These are phyloP conservation scores for Dryocosmus kuriphilus DNA, from an alignment of 2,888 invertebrate genomes.

Conservation along the genomic window DNA sequence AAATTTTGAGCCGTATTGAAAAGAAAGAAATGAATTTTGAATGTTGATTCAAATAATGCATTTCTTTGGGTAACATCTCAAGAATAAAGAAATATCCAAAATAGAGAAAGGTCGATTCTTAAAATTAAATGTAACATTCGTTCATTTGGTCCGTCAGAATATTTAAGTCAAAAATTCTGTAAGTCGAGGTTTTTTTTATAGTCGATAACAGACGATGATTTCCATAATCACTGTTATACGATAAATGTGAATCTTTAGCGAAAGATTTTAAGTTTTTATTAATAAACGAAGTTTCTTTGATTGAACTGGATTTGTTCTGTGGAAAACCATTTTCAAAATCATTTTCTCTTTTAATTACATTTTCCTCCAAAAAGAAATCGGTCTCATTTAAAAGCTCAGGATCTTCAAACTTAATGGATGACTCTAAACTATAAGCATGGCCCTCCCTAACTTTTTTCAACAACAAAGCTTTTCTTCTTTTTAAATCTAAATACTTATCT, in stretches of 20 bases:
- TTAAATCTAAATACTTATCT: neutral
- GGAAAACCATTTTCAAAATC: neutral
- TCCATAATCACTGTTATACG: neutral
- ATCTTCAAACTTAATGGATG: neutral
- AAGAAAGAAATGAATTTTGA: neutral
- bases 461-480: conserved; percentile 2
- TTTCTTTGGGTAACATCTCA: neutral
- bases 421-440: neutral
- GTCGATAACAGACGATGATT: neutral
- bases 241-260: neutral
- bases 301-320: neutral
- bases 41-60: neutral
- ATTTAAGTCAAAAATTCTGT: neutral
- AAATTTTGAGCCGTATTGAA: neutral
- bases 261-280: neutral
- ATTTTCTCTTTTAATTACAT: neutral
- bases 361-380: neutral
- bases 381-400: neutral
- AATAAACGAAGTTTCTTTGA: neutral
- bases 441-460: neutral
- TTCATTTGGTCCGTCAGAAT: neutral
- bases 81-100: neutral
- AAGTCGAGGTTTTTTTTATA: neutral
- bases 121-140: neutral
- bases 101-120: neutral